Evolutionary conservation across 2,888 invertebrate genomes (phyloP), one percentile per base, ranked within the genome.

Genomic region (Aleiodes alternator): DNA sequence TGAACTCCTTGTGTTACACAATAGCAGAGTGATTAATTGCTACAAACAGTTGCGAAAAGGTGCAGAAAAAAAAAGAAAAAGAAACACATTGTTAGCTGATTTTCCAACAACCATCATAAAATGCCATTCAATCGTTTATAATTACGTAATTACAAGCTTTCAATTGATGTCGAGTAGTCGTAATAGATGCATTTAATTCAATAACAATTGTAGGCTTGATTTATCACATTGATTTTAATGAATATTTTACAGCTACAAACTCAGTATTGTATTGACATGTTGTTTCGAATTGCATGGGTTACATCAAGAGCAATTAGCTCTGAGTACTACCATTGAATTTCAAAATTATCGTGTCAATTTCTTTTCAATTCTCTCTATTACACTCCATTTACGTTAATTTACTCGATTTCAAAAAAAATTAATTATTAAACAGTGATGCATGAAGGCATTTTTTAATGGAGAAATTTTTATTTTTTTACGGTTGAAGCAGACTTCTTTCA

Each of bases 161-260:
- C 31, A 31, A 57, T 59, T 59, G 59, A 59, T 59, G 59, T n/a
- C 14, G 59, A 59, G 59, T 59, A 59, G 38, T 34, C 59, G 59
- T n/a, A 59, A 34, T 59, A n/a, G 31, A 59, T 59, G 34, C 59
- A 59, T 38, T 59, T 12, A 14, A 59, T 59, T 34, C 59, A 59
- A 59, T 59, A 38, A 59, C 59, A 31, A 57, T 57, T 57, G 57
- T 29, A 12, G 57, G 23, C 29, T 29, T 57, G 57, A 57, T 57
- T 57, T 57, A 57, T 31, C 31, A 31, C 12, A 59, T 59, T 38
- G 59, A 59, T 59, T 59, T 59, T 38, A 34, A 59, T 59, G 34
- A 59, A 34, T 59, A 59, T 59, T 59, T 59, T 38, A 59, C 31
- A n/a, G 59, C 31, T 59, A 59, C 34, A 5, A 31, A 59, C 12